Evolutionary conservation across 2,888 invertebrate species (phyloP).

Genomic region (Idaea dimidiata): DNA sequence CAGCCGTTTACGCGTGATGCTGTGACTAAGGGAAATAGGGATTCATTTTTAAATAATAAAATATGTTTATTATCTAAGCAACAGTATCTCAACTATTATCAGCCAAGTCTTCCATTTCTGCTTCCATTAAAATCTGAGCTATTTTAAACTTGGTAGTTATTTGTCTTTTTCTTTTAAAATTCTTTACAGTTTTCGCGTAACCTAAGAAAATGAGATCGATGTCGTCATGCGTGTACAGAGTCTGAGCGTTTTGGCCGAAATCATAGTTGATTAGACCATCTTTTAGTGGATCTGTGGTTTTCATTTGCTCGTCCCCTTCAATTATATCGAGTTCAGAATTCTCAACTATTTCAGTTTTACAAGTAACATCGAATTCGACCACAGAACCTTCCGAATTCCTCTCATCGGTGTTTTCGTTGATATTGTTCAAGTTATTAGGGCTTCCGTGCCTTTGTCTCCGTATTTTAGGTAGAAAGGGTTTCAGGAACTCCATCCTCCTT

Average conservation of each 20-base stretch:
- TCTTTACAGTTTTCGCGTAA: neutral
- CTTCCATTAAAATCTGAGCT: neutral
- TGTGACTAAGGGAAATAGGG: too few species aligned
- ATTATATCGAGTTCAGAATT: neutral
- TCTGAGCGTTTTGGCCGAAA: neutral
- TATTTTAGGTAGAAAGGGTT: neutral
- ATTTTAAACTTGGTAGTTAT: neutral
- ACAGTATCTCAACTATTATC: neutral
- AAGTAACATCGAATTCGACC: neutral
- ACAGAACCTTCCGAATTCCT: neutral
- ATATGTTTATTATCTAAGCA: too few species aligned
- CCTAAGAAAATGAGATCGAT: constrained; percentile 1
- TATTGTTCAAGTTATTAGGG: neutral
- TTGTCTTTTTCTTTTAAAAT: neutral
- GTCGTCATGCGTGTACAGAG: neutral
- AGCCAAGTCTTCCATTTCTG: neutral
- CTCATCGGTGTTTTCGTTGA: neutral
- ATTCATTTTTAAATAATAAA: too few species aligned
- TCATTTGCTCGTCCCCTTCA: neutral
- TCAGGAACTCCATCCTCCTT: neutral
- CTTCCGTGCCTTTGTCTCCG: neutral
- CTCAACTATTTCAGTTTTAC: neutral
- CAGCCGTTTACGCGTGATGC: too few species aligned
- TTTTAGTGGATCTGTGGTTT: neutral
- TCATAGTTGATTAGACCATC: neutral